Conservation (phyloP, 2,797 vertebrate genomes). For the Pantherophis vulpinus region DNA sequence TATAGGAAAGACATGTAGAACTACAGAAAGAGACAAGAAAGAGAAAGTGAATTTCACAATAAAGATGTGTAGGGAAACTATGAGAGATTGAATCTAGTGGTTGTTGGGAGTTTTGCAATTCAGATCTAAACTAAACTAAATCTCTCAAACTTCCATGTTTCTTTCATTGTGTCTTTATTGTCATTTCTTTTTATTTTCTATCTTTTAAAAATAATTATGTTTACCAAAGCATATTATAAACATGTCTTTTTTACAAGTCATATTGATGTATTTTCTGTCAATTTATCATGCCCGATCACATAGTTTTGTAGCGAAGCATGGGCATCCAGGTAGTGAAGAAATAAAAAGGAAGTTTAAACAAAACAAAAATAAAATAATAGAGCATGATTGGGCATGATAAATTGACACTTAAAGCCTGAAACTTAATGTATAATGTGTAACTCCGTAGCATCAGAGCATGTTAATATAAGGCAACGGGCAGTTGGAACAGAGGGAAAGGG, state of each 20-base stretch:
- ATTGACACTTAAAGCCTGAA: too few relatives aligned
- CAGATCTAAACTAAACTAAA: neutral
- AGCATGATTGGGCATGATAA: too few relatives aligned
- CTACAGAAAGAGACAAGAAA: neutral
- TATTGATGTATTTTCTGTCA: neutral
- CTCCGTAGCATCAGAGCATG: too few relatives aligned
- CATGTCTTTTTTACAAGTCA: neutral
- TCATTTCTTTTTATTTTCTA: neutral
- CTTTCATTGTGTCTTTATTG: neutral
- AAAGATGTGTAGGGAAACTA: neutral
- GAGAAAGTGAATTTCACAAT: neutral
- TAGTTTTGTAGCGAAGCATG: too few relatives aligned
- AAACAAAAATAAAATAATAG: too few relatives aligned
- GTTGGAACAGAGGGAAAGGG: too few relatives aligned
- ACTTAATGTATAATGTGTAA: too few relatives aligned
- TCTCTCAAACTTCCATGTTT: too few relatives aligned
- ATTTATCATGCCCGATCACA: too few relatives aligned
- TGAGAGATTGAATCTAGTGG: neutral
- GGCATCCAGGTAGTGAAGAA: too few relatives aligned
- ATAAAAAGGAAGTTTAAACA: too few relatives aligned
- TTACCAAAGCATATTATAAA: neutral
- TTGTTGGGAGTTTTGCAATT: neutral
- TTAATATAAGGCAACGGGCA: too few relatives aligned
- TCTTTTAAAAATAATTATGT: neutral
- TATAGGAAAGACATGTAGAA: neutral